Evolutionary conservation across 2,113 vertebrate genomes (phyloP).

Genomic region (Poicephalus meyeri): DNA sequence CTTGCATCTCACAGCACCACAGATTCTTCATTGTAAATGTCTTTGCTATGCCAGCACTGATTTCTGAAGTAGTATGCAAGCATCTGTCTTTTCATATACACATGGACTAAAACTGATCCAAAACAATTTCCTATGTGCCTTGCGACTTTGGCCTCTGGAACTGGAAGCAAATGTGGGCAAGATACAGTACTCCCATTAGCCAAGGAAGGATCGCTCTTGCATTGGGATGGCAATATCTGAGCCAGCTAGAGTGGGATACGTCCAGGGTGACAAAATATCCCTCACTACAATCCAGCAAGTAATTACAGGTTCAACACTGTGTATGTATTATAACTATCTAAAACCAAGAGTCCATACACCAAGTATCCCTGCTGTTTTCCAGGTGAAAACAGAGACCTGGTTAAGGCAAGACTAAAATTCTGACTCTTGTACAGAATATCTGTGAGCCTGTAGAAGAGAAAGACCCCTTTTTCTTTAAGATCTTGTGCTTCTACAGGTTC

Average conservation of each 20-base stretch:
- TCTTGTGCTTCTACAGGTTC: neutral
- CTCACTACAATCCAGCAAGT: neutral
- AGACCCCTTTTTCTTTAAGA: neutral
- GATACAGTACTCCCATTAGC: neutral
- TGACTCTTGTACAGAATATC: neutral
- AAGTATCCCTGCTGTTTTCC: neutral
- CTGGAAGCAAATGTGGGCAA: neutral
- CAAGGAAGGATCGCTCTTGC: neutral
- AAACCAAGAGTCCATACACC: neutral
- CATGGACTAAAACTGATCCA: neutral
- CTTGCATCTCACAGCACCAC: neutral
- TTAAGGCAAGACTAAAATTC: neutral
- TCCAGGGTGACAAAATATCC: neutral
- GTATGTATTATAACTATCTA: neutral
- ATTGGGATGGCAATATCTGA: neutral
- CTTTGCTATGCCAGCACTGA: neutral
- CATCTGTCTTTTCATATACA: neutral
- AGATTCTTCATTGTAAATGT: fast-evolving
- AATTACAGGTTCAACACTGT: neutral
- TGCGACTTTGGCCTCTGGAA: neutral
- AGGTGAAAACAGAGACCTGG: neutral
- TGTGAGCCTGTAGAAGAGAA: neutral
- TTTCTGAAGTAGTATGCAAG: neutral
- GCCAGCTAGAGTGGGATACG: fast-evolving
- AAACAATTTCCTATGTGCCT: neutral